Evolutionary conservation across 2,888 invertebrate genomes (phyloP), one percentile per base, ranked within the genome.

Genomic region (Galeopsomyia nigrocyanea): DNA sequence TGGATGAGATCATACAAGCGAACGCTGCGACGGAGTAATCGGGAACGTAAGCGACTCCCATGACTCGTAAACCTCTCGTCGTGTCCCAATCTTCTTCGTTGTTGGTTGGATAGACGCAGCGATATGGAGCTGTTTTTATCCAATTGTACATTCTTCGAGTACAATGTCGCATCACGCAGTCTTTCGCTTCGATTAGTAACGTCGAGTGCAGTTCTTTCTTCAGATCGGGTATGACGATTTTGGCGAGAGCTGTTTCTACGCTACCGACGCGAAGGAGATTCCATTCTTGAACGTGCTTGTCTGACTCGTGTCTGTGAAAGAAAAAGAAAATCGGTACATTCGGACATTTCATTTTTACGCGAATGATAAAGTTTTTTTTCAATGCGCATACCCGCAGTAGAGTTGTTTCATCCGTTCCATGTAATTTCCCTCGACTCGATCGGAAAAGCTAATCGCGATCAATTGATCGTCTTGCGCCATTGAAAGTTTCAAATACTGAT

Each of bases 201-300:
- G 92, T 91, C 0, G 92, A 89, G 69, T 92, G 91, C 10, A 99
- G 87, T 86, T 99, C 99, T 77, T 95, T 92, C 75, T 94, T 90
- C 78, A 99, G 88, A 82, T 95, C 94, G 0, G 98, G 98, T 83
- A 96, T 92, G 7, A 99, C 91, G 84, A 97, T 93, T 82, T 94
- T 93, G 26, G 90, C 93, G 65, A 98, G 89, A 0, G 98, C 97
- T 72, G 95, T 88, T 79, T 95, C 94, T 0, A 99, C 93, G 68
- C 96, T 95, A 80, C 95, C 94, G 1, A 92, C 91, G 53, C 99
- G 89, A 63, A 98, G 84, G 1, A 92, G 91, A 87, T 99, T 99
- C 99, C 99, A 99, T 79, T 97, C 96, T 84, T 97, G 94, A 0
- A 96, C 96, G 77, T 93, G 92, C 78, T 94, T 95, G 78, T 96